phyloP scores from a whole-genome alignment of 2,888 invertebrate species.

The Abrostola tripartita region DNA sequence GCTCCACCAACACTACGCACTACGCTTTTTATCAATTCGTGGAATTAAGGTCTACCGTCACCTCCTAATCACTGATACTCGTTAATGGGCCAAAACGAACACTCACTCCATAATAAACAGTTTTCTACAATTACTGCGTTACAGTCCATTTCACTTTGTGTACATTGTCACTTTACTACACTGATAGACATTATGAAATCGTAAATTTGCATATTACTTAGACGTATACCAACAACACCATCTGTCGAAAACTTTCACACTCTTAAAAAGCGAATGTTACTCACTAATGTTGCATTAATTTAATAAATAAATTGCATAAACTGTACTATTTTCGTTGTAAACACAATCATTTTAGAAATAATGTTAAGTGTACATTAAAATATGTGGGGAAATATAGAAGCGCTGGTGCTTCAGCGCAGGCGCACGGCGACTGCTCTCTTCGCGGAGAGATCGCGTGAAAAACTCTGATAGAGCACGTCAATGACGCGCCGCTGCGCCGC shows the following conservation, averaged over 20 bases:
- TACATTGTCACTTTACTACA: conserved; percentile 63
- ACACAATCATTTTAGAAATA: conserved; percentile 43
- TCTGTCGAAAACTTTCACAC: conserved; percentile 66
- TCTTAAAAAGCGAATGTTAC: conserved; percentile 35
- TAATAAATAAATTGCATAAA: conserved; percentile 39
- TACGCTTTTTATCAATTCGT: conserved; percentile 55
- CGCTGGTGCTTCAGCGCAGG: conserved; percentile 74
- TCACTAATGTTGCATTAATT: conserved; percentile 28
- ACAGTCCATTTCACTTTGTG: conserved; percentile 60
- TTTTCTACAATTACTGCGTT: conserved; percentile 53
- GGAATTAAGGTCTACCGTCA: conserved; percentile 50
- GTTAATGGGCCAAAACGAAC: conserved; percentile 53
- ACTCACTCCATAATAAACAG: conserved; percentile 52
- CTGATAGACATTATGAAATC: conserved; percentile 64
- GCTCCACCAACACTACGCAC: conserved; percentile 63
- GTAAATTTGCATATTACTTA: conserved; percentile 66
- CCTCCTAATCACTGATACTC: conserved; percentile 56
- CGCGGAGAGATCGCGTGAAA: conserved; percentile 87
- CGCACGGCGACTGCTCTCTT: conserved; percentile 82
- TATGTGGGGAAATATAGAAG: conserved; percentile 58
- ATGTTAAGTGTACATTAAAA: conserved; percentile 39
- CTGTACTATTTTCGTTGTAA: conserved; percentile 34
- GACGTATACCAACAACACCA: conserved; percentile 57
- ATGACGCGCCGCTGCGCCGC: conserved; percentile 57
- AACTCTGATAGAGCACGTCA: conserved; percentile 81